Base-by-base conservation (phyloP, 1,140 invertebrate genomes). In the Drosophila eugracilis region DNA sequence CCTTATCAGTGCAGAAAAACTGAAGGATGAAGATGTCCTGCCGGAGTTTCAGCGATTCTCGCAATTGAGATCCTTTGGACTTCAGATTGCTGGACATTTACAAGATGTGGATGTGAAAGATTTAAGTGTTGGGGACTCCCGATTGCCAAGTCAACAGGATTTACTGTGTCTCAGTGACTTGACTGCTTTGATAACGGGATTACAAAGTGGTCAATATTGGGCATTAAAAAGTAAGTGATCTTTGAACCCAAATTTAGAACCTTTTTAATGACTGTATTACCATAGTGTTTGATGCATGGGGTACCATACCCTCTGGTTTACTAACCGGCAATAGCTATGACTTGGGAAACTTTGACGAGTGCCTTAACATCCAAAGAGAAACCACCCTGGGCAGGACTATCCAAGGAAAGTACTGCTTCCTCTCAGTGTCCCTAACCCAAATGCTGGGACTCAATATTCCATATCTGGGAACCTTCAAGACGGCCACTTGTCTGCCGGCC, bases 221-320 rank as follows among this genome's bases (percentile, higher is more conserved):
- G 42, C 42, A 3, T 2, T 65, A 7, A 71, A 36, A 39, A 80
- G 65, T 80, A 39, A 58, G 70, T 65, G 1, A 15, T 9, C 7
- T 5, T 3, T 2, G 4, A 9, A 19, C 1, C 9, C 0, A 24
- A 5, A 6, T 1, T 0, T 1, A 14, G 1, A 21, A 4, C 1
- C 1, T 15, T 9, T 32, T 3, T 14, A 5, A 36, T 17, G 14
- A 10, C 44, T 19, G 39, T 7, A n/a, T 17, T 32, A 21, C 6
- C 9, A 1, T 5, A 89, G 85, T 88, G 60, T n/a, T 88, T 14
- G 78, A 89, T 39, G 26, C 78, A 0, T 89, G 83, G 78, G 75
- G 78, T 3, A 49, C 47, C 3, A 30, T 65, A 7, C 63, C 63
- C 7, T 65, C 63, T 6, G 63, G 63, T 1, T 19, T 67, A 0